Conservation (phyloP, 2,888 invertebrate genomes). For the Ichneumoninae sp. region DNA sequence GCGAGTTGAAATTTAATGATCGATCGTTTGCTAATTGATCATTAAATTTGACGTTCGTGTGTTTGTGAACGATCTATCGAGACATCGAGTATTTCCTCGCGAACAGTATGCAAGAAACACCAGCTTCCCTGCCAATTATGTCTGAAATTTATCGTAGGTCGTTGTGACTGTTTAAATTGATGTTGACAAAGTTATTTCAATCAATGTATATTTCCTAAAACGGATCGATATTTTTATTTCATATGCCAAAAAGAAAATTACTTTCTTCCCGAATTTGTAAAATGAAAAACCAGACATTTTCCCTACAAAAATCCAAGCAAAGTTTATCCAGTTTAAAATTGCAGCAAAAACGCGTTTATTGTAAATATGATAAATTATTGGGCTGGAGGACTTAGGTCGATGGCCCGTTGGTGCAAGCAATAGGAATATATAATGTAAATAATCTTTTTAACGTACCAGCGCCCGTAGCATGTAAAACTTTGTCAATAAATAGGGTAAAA, state of each 20-base stretch:
- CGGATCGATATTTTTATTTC: not conserved
- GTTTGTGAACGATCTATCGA: not conserved
- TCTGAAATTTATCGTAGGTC: not conserved
- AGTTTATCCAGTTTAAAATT: not conserved
- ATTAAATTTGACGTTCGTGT: constrained; percentile 10
- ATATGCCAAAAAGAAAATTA: not conserved
- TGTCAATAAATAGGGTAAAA: too few species aligned
- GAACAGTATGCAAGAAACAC: too few species aligned
- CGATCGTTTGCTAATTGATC: constrained; percentile 29
- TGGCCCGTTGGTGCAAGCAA: too few species aligned
- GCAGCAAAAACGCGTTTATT: not conserved
- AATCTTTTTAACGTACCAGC: too few species aligned
- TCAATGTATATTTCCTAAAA: not conserved
- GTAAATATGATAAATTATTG: too few species aligned
- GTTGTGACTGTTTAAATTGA: not conserved
- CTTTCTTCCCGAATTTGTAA: not conserved
- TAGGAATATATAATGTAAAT: too few species aligned
- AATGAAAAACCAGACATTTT: not conserved
- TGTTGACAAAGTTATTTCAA: not conserved
- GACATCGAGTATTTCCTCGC: not conserved
- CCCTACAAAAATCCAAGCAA: not conserved
- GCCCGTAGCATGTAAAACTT: too few species aligned
- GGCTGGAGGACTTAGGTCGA: too few species aligned
- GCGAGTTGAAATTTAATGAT: constrained; percentile 30
- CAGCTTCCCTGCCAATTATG: not conserved